Evolutionary conservation across 2,797 vertebrate genomes (phyloP), one percentile per base, ranked within the genome.

Genomic region (Sebastes hubbsi): DNA sequence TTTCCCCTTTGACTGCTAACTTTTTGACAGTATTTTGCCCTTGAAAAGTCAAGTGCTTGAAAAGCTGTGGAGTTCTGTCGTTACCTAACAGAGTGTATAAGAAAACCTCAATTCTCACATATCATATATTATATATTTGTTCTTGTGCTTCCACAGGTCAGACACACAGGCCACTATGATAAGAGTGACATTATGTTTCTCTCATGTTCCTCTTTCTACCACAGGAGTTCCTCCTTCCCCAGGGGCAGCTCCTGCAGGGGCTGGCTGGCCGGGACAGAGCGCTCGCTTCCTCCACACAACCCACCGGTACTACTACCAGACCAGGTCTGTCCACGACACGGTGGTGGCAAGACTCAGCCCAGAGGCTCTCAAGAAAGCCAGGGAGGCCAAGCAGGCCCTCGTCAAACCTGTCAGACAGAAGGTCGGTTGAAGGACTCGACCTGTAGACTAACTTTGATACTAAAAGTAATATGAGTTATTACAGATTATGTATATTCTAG

Each of bases 341-440:
- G 91, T 91, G 13, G 88, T 94, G 74, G 91, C 95, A 78, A 91
- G 96, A 46, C 94, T 97, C 62, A 95, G 94, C 14, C 92, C 96
- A 2, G 96, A 97, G 70, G 96, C 97, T 82, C 95, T 97, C 16
- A 94, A 94, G 93, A 96, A 96, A 76, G 96, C 96, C 55, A 87
- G 96, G 32, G 96, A 96, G 75, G 86, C 94, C 1, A 97, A 96
- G 83, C 92, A 93, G 83, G 75, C 74, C 3, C 16, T 79, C 10
- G 42, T 55, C 74, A 94, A 92, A 87, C 95, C 95, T 20, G 84
- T 87, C 55, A 91, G 91, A 88, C 96, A 96, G 87, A 96, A 96
- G 95, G 96, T 96, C 32, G 52, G 93, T 68, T n/a, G 4, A 56
- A 64, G 5, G 6, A 58, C 1, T 58, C 2, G 0, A 22, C 24